These are phyloP conservation scores for Halichoeres trimaculatus DNA, from an alignment of 2,113 vertebrate species.

Conservation along the genomic window DNA sequence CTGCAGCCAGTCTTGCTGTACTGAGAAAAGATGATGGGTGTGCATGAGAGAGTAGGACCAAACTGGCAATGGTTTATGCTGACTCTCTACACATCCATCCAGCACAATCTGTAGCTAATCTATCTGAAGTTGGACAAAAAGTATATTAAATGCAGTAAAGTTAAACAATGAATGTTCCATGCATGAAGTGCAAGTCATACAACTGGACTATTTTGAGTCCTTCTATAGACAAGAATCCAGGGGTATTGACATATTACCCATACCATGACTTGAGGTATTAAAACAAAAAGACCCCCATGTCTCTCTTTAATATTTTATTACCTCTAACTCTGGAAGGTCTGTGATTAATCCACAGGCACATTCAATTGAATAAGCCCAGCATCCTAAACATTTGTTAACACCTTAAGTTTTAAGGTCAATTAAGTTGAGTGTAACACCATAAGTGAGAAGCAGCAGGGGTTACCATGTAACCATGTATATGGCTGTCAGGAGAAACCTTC, in stretches of 20 bases:
- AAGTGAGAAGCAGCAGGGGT: slow-evolving; percentile 24
- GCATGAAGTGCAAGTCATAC: slow-evolving; percentile 31
- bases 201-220: slow-evolving; percentile 16
- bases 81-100: slow-evolving; percentile 85
- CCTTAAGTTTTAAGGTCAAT: not conserved
- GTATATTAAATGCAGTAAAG: slow-evolving; percentile 67
- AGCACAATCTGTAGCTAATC: slow-evolving; percentile 85
- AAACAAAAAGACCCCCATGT: not conserved
- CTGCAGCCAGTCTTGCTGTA: slow-evolving; percentile 71
- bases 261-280: not conserved
- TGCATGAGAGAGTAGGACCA: slow-evolving; percentile 79
- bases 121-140: slow-evolving; percentile 83
- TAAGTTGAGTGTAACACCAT: slow-evolving; percentile 17
- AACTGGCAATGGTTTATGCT: slow-evolving; percentile 85
- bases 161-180: slow-evolving; percentile 61
- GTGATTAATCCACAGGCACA: not conserved
- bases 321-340: too few species aligned
- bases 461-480: slow-evolving; percentile 17
- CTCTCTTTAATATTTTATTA: not conserved
- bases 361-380: slow-evolving; percentile 29
- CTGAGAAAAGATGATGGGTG: slow-evolving; percentile 79
- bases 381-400: slow-evolving; percentile 33
- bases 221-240: not conserved
- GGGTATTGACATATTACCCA: not conserved
- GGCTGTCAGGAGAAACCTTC: slow-evolving; percentile 34